A percentile compares a stretch with the other conserved stretches of the same genome.
Conservation (phyloP, 2,113 vertebrate species). For the Menura novaehollandiae region DNA sequence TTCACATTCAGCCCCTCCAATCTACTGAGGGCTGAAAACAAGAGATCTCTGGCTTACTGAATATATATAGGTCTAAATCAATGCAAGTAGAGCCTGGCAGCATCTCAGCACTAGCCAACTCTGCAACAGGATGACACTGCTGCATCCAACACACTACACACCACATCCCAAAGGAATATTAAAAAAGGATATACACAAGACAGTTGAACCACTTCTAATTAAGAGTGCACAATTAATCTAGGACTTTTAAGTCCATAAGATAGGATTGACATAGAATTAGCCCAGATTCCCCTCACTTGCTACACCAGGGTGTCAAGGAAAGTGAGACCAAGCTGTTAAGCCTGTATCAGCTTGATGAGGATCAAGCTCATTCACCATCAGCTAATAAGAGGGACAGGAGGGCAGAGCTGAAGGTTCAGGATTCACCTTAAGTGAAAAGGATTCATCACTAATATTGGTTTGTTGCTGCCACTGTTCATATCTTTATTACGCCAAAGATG, state of each 20-base stretch:
- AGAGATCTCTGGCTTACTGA: background rate
- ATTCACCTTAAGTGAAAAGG: background rate
- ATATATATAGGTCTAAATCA: background rate
- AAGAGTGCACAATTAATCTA: background rate
- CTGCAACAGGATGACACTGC: background rate
- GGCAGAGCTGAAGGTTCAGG: background rate
- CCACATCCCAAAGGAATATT: background rate
- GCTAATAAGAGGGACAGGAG: background rate
- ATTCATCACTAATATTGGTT: background rate
- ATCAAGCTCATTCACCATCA: background rate
- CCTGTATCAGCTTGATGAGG: background rate
- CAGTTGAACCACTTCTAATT: background rate
- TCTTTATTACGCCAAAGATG: background rate
- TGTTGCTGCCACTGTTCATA: background rate
- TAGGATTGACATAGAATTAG: background rate
- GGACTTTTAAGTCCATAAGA: background rate
- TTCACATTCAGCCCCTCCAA: background rate
- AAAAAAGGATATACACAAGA: background rate
- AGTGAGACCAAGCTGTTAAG: conserved; percentile 21
- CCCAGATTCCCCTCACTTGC: background rate
- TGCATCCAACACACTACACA: background rate
- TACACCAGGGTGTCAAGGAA: background rate
- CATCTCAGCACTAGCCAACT: background rate
- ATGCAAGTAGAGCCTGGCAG: background rate
- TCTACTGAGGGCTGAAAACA: background rate